Evolutionary conservation across 2,888 invertebrate species (phyloP), one percentile per base, ranked within the genome.

Genomic region (Hirtodrosophila confusa): DNA sequence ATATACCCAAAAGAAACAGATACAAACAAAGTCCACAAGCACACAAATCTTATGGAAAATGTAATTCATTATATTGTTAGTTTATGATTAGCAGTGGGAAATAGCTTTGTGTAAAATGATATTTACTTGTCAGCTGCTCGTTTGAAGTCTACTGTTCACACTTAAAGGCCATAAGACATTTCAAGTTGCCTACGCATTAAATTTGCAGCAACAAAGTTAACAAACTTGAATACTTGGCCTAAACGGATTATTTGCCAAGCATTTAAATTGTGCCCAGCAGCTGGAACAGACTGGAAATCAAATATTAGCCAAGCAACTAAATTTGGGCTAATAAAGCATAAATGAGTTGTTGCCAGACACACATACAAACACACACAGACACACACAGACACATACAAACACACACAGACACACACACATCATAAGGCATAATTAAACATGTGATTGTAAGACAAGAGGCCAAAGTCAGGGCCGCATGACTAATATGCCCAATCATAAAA

Each of bases 401-500:
- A 10, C 33, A 45, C 31, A 6, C 17, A 33, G 9, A 33, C 0
- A 17, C 3, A 3, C n/a, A 35, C 27, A 37, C 29, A 58, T 49
- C 23, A 36, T 37, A 53, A 24, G 23, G 67, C 56, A 69, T 83
- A 83, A 83, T 80, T 86, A 80, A 73, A 45, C 77, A 67, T 68
- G 50, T 51, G 63, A 66, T 64, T 78, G 68, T 41, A n/a, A 37
- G 45, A 49, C 37, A 61, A 12, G 33, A 1, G 43, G 39, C 12
- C 7, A 35, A 10, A 17, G 36, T 11, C 31, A 35, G 45, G 37
- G 43, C 41, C 31, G 31, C 57, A 43, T 70, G 72, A 86, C 64
- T 84, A 87, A 80, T 85, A 68, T 80, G 75, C 61, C 57, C 62
- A 85, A 87, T 87, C 88, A 85, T 87, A 82, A 82, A 82, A 82